phyloP scores from a whole-genome alignment of 2,888 invertebrate genomes.

The Ennomos fuscantarius region DNA sequence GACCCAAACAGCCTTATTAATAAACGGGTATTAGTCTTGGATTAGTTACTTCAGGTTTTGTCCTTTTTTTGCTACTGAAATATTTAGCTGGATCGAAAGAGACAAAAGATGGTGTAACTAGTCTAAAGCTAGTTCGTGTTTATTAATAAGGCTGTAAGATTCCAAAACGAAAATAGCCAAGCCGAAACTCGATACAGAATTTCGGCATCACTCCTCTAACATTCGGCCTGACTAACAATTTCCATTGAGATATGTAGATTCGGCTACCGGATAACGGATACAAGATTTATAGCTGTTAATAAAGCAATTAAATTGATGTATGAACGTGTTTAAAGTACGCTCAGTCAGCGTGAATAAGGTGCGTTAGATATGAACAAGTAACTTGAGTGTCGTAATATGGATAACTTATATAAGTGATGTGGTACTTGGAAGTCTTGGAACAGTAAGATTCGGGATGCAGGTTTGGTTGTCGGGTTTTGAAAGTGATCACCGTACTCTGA shows the following conservation, averaged over 20 bases:
- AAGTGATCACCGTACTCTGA: too few species aligned
- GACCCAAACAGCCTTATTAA: too few species aligned
- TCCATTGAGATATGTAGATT: constrained; percentile 32
- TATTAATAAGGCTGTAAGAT: too few species aligned
- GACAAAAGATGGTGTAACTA: too few species aligned
- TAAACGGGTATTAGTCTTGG: too few species aligned
- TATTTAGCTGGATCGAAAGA: too few species aligned
- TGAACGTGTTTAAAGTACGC: constrained; percentile 30
- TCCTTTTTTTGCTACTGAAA: too few species aligned
- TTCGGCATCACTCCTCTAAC: constrained; percentile 16
- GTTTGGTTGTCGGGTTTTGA: too few species aligned
- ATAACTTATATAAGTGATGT: constrained; percentile 14
- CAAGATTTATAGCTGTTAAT: constrained; percentile 49
- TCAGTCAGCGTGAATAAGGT: constrained; percentile 5
- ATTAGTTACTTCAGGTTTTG: too few species aligned
- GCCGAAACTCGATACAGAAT: constrained; percentile 2
- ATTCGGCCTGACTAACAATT: constrained; percentile 16
- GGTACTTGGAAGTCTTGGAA: background rate
- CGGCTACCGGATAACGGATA: constrained; percentile 44
- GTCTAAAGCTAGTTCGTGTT: too few species aligned
- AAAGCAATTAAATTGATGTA: constrained; percentile 49
- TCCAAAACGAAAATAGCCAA: background rate
- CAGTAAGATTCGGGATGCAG: too few species aligned
- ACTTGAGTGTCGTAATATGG: constrained; percentile 13
- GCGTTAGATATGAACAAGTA: constrained; percentile 1